Evolutionary conservation across 2,888 invertebrate species (phyloP), one percentile per base, ranked within the genome.

Genomic region (Sericinus montela): DNA sequence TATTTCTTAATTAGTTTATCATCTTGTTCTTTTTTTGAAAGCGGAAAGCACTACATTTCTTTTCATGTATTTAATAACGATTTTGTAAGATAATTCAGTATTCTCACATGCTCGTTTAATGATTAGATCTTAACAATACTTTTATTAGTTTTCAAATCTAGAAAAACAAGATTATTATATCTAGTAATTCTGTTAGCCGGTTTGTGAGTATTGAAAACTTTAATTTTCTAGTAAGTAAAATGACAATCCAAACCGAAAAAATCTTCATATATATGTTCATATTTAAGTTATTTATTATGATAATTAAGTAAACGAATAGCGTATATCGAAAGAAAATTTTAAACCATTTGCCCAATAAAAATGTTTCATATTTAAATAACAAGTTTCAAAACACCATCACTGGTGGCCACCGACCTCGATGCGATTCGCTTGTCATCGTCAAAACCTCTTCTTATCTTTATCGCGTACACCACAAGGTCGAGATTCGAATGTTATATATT

Each of bases 311-410:
- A 42, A 28, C 35, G 14, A 34, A 39, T 30, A 23, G 29, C 16
- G 15, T 41, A 29, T 41, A 36, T 37, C 30, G 23, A 10, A 41
- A 30, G n/a, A 35, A 45, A 41, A 41, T 41, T 45, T 50, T 48
- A 30, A 48, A 48, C 16, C 36, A 19, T 48, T 45, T 25, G 14
- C 9, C 16, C 45, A 45, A 41, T 50, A 45, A 50, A 45, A 45
- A 50, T 37, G 23, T 45, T 45, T 32, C 23, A 34, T 39, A 35
- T 49, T 39, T 67, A 69, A 73, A 73, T 69, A 69, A 67, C 62
- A 59, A 58, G 61, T 70, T 67, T 61, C 61, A 56, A 65, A 69
- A 67, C 55, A 63, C 62, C 66, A 60, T 55, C 55, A 50, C 52
- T 53, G 52, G 44, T 53, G 52, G 68, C 57, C 66, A 64, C 39